phyloP scores from a whole-genome alignment of 2,888 invertebrate genomes.

The Teleogryllus oceanicus region DNA sequence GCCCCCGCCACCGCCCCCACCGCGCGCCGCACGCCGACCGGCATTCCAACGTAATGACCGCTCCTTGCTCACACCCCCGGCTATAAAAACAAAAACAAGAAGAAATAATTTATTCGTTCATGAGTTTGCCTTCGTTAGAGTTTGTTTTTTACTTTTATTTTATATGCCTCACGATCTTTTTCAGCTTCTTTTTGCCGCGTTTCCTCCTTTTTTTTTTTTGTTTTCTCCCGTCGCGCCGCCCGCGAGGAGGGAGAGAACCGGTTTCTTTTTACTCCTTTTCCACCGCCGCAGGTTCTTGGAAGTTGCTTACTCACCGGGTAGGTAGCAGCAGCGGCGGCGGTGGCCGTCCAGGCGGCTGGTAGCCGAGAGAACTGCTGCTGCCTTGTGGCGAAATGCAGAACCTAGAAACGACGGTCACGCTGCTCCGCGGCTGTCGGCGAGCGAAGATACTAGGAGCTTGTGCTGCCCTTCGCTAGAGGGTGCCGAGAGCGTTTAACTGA shows the following conservation, averaged over 20 bases:
- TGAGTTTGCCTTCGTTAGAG: constrained; percentile 25
- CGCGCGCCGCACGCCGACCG: constrained; percentile 20
- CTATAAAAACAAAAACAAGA: constrained; percentile 28
- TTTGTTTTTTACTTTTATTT: constrained; percentile 28
- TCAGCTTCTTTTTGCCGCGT: constrained; percentile 18
- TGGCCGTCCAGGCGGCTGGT: background rate
- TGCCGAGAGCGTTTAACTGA: background rate
- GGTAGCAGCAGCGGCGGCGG: constrained; percentile 6
- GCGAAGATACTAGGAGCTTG: background rate
- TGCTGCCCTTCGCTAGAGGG: background rate
- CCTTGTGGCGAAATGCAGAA: background rate
- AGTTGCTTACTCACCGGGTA: background rate
- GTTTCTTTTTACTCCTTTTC: background rate
- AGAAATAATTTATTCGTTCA: constrained; percentile 34
- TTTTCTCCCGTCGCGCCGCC: too few species aligned
- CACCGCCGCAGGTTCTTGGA: background rate
- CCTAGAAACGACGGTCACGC: background rate
- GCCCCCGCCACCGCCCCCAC: constrained; percentile 12
- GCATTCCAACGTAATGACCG: constrained; percentile 33
- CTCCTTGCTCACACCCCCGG: constrained; percentile 29
- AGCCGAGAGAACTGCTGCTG: background rate
- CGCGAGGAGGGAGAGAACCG: background rate
- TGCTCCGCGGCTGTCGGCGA: background rate
- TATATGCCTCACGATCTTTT: constrained; percentile 24
- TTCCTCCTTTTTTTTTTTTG: background rate